Evolutionary conservation across 2,888 invertebrate genomes (phyloP).

Genomic region (Hecatera dysodea): DNA sequence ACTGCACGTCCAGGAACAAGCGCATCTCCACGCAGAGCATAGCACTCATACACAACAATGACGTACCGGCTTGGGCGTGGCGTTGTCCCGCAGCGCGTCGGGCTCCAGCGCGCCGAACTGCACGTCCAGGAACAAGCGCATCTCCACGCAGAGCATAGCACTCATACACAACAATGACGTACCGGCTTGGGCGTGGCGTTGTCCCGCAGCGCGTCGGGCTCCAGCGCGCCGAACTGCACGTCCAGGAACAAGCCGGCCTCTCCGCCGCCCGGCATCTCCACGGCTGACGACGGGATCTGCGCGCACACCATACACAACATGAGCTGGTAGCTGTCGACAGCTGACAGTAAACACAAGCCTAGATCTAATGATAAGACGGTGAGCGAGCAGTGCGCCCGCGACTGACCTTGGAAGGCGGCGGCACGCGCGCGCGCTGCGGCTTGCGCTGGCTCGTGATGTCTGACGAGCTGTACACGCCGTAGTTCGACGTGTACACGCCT

Average conservation of each 20-base stretch:
- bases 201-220: slow-evolving; percentile 82
- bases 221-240: slow-evolving; percentile 98
- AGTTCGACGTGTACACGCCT: slow-evolving; percentile 84
- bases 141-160: no score
- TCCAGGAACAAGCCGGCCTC: slow-evolving; percentile 95
- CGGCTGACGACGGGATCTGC: slow-evolving; percentile 98
- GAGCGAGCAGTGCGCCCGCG: background rate
- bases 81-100: slow-evolving; percentile 67
- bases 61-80: slow-evolving; percentile 50
- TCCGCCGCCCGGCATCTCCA: slow-evolving; percentile 98
- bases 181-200: slow-evolving; percentile 53
- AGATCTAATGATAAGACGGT: no score
- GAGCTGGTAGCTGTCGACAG: no score
- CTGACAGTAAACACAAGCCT: no score
- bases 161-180: no score
- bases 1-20: slow-evolving; percentile 97
- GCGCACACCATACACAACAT: no score
- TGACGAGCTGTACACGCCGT: slow-evolving; percentile 84
- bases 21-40: slow-evolving; percentile 99
- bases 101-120: slow-evolving; percentile 97
- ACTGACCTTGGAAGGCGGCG: slow-evolving; percentile 93
- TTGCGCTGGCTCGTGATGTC: slow-evolving; percentile 88
- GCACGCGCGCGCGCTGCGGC: slow-evolving; percentile 94
- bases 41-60: no score
- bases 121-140: slow-evolving; percentile 96